These are phyloP conservation scores for Pseudochromis fuscus DNA, from an alignment of 2,797 vertebrate genomes.

Conservation along the genomic window DNA sequence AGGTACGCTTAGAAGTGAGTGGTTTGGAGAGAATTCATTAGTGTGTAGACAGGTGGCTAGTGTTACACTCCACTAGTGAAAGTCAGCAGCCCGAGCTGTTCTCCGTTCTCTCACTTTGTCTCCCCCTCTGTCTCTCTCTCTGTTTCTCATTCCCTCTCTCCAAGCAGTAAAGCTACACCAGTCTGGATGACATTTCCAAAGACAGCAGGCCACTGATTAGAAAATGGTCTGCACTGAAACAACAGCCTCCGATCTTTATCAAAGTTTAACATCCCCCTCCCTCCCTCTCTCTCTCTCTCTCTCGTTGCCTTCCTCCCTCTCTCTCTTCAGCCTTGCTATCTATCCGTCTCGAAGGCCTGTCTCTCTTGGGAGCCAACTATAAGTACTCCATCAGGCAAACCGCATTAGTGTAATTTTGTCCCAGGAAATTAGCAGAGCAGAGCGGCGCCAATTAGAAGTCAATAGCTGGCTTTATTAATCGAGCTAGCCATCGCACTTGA, in stretches of 20 bases:
- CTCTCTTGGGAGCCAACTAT: slow-evolving; percentile 86
- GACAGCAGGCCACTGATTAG: slow-evolving; percentile 85
- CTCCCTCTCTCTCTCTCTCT: slow-evolving; percentile 39
- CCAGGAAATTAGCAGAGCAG: slow-evolving; percentile 90
- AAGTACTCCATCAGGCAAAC: slow-evolving; percentile 90
- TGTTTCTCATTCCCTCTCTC: slow-evolving; percentile 32
- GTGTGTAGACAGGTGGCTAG: slow-evolving; percentile 84
- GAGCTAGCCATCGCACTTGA: slow-evolving; percentile 89
- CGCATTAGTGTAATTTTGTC: slow-evolving; percentile 90
- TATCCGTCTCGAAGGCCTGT: slow-evolving; percentile 79
- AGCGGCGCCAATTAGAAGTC: slow-evolving; percentile 92
- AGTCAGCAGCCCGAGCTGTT: slow-evolving; percentile 75
- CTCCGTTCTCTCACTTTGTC: slow-evolving; percentile 43
- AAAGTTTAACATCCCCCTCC: slow-evolving; percentile 79
- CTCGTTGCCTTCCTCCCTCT: slow-evolving; percentile 39
- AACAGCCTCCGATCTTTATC: slow-evolving; percentile 87
- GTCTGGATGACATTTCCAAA: slow-evolving; percentile 82
- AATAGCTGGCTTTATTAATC: slow-evolving; percentile 92
- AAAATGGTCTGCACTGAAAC: slow-evolving; percentile 86
- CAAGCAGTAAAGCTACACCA: slow-evolving; percentile 79
- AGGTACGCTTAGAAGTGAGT: slow-evolving; percentile 70
- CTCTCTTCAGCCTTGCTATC: slow-evolving; percentile 65
- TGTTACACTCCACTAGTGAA: slow-evolving; percentile 82
- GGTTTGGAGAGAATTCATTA: slow-evolving; percentile 87
- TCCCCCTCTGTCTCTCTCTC: slow-evolving; percentile 16